Conservation (phyloP, 2,113 vertebrate genomes). For the Dipodomys ordii region DNA sequence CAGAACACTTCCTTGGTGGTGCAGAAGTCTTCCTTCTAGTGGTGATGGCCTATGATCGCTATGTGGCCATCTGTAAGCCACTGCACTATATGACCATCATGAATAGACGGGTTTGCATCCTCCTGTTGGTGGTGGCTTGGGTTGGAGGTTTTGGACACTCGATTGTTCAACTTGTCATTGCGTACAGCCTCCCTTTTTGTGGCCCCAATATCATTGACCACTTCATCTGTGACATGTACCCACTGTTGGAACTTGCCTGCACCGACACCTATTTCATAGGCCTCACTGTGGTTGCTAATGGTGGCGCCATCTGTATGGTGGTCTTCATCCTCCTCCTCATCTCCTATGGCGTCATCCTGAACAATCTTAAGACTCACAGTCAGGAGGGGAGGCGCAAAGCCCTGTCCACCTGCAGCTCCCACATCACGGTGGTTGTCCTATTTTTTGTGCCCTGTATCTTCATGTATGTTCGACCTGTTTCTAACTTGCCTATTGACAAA, state of each 20-base stretch:
- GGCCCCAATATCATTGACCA: background rate
- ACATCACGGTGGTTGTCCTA: too few relatives aligned
- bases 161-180: conserved; percentile 30
- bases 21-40: conserved; percentile 74
- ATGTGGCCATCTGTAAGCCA: too few relatives aligned
- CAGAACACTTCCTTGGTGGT: conserved; percentile 64
- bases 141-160: conserved; percentile 60
- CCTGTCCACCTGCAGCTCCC: too few relatives aligned
- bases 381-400: too few relatives aligned
- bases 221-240: conserved; percentile 65
- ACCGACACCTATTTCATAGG: conserved; percentile 53
- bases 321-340: conserved; percentile 71
- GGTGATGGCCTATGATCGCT: conserved; percentile 58
- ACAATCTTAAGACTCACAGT: too few relatives aligned
- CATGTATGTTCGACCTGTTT: conserved; percentile 63
- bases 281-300: conserved; percentile 60
- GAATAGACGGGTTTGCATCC: too few relatives aligned
- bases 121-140: background rate
- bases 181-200: conserved; percentile 72
- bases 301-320: conserved; percentile 41
- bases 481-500: too few relatives aligned
- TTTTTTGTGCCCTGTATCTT: conserved; percentile 70
- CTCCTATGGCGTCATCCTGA: conserved; percentile 68
- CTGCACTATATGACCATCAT: too few relatives aligned
- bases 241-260: conserved; percentile 47